These are phyloP conservation scores for Eclectus roratus DNA, from an alignment of 2,113 vertebrate species.

Conservation along the genomic window DNA sequence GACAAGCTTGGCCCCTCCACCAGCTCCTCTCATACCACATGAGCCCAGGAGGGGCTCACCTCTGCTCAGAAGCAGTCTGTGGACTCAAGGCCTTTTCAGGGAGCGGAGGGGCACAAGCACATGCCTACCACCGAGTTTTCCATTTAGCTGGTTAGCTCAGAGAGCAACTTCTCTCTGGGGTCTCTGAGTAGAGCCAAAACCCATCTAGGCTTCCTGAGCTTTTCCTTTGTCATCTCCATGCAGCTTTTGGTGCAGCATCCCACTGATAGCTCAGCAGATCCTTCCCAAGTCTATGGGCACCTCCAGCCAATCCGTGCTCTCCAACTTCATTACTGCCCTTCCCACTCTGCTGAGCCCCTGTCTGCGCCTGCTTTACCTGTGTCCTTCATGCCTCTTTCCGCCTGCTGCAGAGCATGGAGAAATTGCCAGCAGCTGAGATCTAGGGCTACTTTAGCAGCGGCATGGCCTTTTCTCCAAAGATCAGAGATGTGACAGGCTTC, in stretches of 20 bases:
- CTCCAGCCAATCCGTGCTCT: rapidly evolving
- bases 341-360: background rate
- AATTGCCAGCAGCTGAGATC: background rate
- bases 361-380: background rate
- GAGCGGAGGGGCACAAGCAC: background rate
- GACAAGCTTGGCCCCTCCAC: background rate
- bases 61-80: background rate
- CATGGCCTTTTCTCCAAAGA: background rate
- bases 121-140: background rate
- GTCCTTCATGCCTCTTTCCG: background rate
- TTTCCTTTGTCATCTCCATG: background rate
- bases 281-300: background rate
- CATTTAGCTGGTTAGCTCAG: background rate
- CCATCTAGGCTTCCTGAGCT: background rate
- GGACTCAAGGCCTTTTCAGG: background rate
- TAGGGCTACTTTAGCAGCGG: background rate
- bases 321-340: background rate
- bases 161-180: background rate
- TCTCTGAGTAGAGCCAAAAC: background rate
- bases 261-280: background rate
- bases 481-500: background rate
- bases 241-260: background rate
- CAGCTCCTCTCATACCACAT: background rate
- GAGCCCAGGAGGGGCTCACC: background rate
- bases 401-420: background rate